Percentiles rank a stretch among this genome's conserved stretches.
Evolutionary conservation across 2,113 vertebrate genomes (phyloP).

Genomic region (Entomyzon cyanotis): DNA sequence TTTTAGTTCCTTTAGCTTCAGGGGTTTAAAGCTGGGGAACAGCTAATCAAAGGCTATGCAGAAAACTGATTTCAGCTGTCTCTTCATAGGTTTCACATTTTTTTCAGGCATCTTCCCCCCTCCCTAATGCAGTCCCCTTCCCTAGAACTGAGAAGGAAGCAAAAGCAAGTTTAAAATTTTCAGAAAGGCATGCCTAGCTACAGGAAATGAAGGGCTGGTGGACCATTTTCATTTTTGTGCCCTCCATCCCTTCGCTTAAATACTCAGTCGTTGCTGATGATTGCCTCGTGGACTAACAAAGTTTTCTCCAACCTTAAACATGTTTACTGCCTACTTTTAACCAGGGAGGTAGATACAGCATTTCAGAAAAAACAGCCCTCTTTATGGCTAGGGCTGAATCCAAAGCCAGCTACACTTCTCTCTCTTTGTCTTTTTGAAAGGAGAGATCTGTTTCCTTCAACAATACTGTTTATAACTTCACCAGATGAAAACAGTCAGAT

Average conservation of each 20-base stretch:
- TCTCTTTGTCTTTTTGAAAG: background rate
- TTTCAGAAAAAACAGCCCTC: background rate
- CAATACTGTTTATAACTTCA: background rate
- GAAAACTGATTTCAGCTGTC: constrained; percentile 79
- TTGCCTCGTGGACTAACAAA: background rate
- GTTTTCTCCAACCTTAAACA: background rate
- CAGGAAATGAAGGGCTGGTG: background rate
- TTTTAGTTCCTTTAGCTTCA: constrained; percentile 70
- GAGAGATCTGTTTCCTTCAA: background rate
- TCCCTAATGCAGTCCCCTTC: background rate
- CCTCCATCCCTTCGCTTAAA: background rate
- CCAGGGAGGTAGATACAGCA: background rate
- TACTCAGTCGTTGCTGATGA: background rate
- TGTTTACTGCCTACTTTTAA: background rate
- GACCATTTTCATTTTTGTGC: background rate
- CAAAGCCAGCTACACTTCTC: background rate
- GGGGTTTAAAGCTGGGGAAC: constrained; percentile 70
- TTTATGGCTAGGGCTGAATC: background rate
- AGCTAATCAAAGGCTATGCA: constrained; percentile 73
- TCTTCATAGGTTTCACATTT: constrained; percentile 61
- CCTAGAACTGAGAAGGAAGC: constrained; percentile 9
- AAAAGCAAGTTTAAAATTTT: constrained; percentile 23
- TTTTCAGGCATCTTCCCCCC: constrained; percentile 6
- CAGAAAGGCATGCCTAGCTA: background rate
- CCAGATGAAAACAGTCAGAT: constrained; percentile 29